These are phyloP conservation scores for Fringilla coelebs DNA, from an alignment of 2,797 vertebrate species.

Conservation along the genomic window DNA sequence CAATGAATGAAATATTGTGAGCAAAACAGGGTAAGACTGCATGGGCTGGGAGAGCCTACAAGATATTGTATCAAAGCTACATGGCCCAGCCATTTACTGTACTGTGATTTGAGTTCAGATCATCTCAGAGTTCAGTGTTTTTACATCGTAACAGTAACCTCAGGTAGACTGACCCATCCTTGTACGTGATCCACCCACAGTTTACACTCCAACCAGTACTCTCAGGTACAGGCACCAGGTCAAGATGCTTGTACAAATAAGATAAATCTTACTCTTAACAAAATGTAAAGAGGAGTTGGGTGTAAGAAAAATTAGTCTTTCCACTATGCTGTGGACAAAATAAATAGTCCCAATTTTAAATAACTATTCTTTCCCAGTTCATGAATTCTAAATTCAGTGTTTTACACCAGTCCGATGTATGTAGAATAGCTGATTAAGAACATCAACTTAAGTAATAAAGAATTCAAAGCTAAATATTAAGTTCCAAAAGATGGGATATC, in stretches of 20 bases:
- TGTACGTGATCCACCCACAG: fast-evolving
- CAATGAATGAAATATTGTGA: background rate
- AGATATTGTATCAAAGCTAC: background rate
- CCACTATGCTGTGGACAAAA: background rate
- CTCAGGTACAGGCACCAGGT: background rate
- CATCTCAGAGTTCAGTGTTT: background rate
- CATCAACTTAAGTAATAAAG: background rate
- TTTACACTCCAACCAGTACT: background rate
- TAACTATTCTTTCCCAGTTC: background rate
- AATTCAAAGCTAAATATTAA: background rate
- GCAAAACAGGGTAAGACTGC: background rate
- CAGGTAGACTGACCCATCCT: background rate
- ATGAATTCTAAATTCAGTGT: background rate
- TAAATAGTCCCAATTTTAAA: background rate
- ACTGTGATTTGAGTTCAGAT: background rate
- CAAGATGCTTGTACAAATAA: background rate
- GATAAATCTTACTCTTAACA: background rate
- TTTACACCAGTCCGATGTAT: background rate
- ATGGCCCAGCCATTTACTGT: background rate
- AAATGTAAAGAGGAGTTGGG: background rate
- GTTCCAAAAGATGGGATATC: background rate
- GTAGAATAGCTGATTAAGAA: background rate
- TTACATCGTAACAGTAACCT: fast-evolving
- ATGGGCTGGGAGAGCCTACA: background rate
- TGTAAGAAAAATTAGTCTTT: background rate